A percentile compares a stretch with the other conserved stretches of the same genome.
These are phyloP conservation scores for Neostethus bicornis DNA, from an alignment of 2,797 vertebrate species.

Conservation along the genomic window DNA sequence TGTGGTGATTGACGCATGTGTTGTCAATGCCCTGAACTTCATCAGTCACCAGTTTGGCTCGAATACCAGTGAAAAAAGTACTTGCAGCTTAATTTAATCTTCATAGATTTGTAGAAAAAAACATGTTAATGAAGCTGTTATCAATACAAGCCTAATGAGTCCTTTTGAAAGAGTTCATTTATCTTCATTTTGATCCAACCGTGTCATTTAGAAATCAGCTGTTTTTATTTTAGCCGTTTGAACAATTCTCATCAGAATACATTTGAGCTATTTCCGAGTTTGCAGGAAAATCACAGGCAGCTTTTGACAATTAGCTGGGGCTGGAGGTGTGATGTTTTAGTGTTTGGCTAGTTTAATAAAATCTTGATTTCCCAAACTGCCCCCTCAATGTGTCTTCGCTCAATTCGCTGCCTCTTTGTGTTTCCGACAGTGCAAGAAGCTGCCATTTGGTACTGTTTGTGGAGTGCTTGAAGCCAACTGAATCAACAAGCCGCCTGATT, in stretches of 20 bases:
- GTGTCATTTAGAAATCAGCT: constrained; percentile 41
- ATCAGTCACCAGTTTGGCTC: constrained; percentile 32
- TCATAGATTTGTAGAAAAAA: constrained; percentile 10
- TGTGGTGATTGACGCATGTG: constrained; percentile 45
- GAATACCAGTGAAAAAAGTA: constrained; percentile 16
- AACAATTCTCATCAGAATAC: no score
- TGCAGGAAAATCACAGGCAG: constrained; percentile 16
- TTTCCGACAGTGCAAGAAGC: constrained; percentile 65
- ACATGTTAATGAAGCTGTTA: constrained; percentile 59
- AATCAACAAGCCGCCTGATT: constrained; percentile 83
- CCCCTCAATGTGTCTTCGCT: constrained; percentile 57
- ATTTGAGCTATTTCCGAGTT: constrained; percentile 22
- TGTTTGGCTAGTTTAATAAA: constrained; percentile 73
- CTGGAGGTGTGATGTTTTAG: constrained; percentile 43
- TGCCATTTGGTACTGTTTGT: constrained; percentile 84
- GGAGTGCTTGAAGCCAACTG: constrained; percentile 77
- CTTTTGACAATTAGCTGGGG: constrained; percentile 17
- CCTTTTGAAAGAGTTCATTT: constrained; percentile 44
- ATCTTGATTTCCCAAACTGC: constrained; percentile 72
- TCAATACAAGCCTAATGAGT: constrained; percentile 58
- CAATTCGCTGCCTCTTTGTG: constrained; percentile 56
- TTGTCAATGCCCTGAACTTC: constrained; percentile 21
- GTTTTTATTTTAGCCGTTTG: no score
- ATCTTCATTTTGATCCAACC: constrained; percentile 59
- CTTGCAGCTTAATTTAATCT: constrained; percentile 25